A percentile compares a stretch with the other conserved stretches of the same genome.
These are phyloP conservation scores for Calameuta filiformis DNA, from an alignment of 2,888 invertebrate species.

Conservation along the genomic window DNA sequence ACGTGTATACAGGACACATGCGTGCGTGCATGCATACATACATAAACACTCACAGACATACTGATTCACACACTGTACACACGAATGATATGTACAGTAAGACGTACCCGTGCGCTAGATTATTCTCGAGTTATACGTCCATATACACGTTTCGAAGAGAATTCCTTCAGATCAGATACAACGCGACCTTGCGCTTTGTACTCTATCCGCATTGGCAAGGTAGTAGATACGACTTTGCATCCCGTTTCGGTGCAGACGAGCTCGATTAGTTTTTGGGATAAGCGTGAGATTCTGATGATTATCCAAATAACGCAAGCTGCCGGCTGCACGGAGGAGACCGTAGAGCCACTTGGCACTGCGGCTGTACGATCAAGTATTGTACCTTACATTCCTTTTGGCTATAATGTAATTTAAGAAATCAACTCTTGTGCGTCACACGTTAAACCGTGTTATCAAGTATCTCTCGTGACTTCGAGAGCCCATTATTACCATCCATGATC, in stretches of 20 bases:
- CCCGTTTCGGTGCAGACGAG: background rate
- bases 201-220: slow-evolving; percentile 6
- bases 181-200: slow-evolving; percentile 33
- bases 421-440: slow-evolving; percentile 1
- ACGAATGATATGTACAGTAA: background rate
- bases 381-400: slow-evolving; percentile 67
- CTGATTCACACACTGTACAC: background rate
- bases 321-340: slow-evolving; percentile 54
- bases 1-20: slow-evolving; percentile 13
- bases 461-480: background rate
- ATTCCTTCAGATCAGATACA: slow-evolving; percentile 28
- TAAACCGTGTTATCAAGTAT: background rate
- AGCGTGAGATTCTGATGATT: background rate
- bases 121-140: slow-evolving; percentile 14
- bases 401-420: slow-evolving; percentile 55
- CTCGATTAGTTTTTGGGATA: background rate
- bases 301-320: slow-evolving; percentile 45
- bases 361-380: slow-evolving; percentile 65
- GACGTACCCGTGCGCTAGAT: slow-evolving; percentile 19
- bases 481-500: background rate
- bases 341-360: slow-evolving; percentile 50
- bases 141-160: slow-evolving; percentile 8
- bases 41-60: slow-evolving; percentile 26
- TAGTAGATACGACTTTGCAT: background rate
- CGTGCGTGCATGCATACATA: background rate